phyloP scores from a whole-genome alignment of 2,888 invertebrate genomes.

The Cryptus viduatorius region DNA sequence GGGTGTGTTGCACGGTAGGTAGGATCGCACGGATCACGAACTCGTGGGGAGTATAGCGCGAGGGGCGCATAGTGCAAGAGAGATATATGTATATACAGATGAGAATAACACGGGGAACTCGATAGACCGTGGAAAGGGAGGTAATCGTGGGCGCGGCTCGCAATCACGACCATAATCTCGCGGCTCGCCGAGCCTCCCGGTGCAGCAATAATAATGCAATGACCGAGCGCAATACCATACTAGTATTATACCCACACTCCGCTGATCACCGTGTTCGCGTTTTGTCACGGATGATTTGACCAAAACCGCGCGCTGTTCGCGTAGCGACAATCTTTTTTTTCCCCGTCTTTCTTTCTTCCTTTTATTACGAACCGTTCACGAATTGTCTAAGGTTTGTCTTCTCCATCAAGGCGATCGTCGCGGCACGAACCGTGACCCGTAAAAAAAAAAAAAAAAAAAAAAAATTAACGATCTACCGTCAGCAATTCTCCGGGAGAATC shows the following conservation, averaged over 20 bases:
- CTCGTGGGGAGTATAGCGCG: constrained; percentile 46
- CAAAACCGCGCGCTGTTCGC: constrained; percentile 51
- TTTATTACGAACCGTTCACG: constrained; percentile 43
- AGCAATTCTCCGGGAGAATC: constrained; percentile 42
- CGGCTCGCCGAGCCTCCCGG: constrained; percentile 69
- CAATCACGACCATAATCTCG: constrained; percentile 74
- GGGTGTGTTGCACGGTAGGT: constrained; percentile 43
- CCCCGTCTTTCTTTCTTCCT: constrained; percentile 5
- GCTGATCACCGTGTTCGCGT: constrained; percentile 65
- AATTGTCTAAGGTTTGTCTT: constrained; percentile 52
- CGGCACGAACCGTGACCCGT: constrained; percentile 59
- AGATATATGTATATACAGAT: constrained; percentile 40
- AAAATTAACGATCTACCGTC: constrained; percentile 42
- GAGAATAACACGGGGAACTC: constrained; percentile 64
- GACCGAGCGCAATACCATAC: constrained; percentile 74
- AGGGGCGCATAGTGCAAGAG: constrained; percentile 40
- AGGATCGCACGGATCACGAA: constrained; percentile 56
- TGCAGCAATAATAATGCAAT: constrained; percentile 72
- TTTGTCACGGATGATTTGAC: constrained; percentile 70
- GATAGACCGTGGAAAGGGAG: constrained; percentile 80
- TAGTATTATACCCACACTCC: constrained; percentile 60
- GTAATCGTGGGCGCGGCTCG: constrained; percentile 81
- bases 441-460: constrained; percentile 25
- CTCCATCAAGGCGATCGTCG: not conserved
- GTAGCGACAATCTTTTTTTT: constrained; percentile 53